Evolutionary conservation across 2,888 invertebrate genomes (phyloP), one percentile per base, ranked within the genome.

Genomic region (Amphiduros pacificus): DNA sequence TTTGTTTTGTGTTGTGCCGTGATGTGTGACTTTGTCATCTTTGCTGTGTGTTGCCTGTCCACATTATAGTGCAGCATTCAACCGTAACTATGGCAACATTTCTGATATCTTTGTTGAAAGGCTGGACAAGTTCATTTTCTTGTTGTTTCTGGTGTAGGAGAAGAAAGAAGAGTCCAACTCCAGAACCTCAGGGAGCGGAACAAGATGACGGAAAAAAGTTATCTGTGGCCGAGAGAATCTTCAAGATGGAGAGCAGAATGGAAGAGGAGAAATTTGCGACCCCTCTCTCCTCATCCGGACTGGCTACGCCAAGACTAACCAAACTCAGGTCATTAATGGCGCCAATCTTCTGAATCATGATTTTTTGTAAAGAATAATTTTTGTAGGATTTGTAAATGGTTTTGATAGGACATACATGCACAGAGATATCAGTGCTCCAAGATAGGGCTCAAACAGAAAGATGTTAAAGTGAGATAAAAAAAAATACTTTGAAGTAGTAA

Each of bases 231-330:
- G 76, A 75, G 69, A 63, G 78, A 71, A 71, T 78, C 24, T 77
- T 70, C 61, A 70, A 93, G 83, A 94, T 94, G 84, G 93, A 93
- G 80, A 89, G 89, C 0, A 89, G 89, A 66, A 88, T 89, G 0
- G 90, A 90, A 74, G 88, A 89, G 51, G 89, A 65, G 70, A 61
- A 71, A 73, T 1, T 67, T 69, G 89, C 68, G 71, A 61, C 70
- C 73, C 1, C 69, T 69, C 41, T 74, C 71, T 29, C 73, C 74
- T 14, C 70, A 55, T 76, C 76, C 22, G 78, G 78, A 2, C 55
- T 71, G 1, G 65, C 72, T 14, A 76, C 77, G 3, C 77, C 77
- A 0, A 74, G 72, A 55, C 32, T 68, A 0, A 29, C 69, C 28
- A 69, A 65, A 62, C 65, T 62, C 24, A 65, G 71, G 73, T 73